These are phyloP conservation scores for Pterocles burchelli DNA, from an alignment of 2,113 vertebrate species.

Conservation along the genomic window DNA sequence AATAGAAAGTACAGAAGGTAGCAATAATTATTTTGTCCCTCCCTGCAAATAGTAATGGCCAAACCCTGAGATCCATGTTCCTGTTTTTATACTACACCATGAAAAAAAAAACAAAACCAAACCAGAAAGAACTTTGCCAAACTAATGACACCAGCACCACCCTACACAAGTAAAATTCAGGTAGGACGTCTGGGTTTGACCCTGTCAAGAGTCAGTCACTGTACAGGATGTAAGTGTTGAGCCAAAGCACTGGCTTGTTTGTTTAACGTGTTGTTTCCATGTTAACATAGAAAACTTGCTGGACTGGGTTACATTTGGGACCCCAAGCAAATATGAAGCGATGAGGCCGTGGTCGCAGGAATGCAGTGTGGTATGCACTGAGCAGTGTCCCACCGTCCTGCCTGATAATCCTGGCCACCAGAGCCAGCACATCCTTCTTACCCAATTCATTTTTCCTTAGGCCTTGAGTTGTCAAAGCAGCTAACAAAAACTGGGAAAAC, in stretches of 20 bases:
- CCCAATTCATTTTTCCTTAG: neutral
- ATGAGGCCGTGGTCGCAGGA: neutral
- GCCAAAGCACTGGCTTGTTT: neutral
- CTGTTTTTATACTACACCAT: neutral
- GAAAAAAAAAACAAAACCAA: neutral
- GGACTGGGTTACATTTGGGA: neutral
- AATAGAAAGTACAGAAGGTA: neutral
- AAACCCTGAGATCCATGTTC: neutral
- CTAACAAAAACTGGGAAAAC: slow-evolving; percentile 1
- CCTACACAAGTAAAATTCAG: neutral
- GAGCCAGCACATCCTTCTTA: neutral
- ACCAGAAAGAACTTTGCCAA: neutral
- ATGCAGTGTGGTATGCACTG: neutral
- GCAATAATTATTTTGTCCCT: neutral
- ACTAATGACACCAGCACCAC: neutral
- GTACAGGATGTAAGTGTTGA: neutral
- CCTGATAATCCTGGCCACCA: neutral
- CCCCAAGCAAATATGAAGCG: neutral
- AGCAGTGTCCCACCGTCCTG: neutral
- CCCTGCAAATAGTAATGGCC: neutral
- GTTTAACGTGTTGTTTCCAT: neutral
- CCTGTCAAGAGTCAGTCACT: neutral
- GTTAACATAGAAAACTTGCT: neutral
- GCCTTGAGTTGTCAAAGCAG: neutral
- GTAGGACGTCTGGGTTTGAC: neutral